These are phyloP conservation scores for Gorsachius goisagi DNA, from an alignment of 2,113 vertebrate genomes.

Conservation along the genomic window DNA sequence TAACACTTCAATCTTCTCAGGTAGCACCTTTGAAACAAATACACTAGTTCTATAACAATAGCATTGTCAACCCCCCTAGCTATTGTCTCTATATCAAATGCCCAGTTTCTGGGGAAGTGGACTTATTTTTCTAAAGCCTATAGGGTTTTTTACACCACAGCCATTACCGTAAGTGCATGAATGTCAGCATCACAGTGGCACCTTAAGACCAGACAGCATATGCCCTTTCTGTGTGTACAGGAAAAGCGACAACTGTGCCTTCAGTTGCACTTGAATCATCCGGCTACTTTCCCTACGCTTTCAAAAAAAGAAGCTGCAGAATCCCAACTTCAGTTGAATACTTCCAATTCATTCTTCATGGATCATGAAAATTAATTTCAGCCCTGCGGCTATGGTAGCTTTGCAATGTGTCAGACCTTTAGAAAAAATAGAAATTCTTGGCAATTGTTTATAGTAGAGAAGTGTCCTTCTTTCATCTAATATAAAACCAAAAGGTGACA, in stretches of 20 bases:
- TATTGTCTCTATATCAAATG: background rate
- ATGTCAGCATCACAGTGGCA: background rate
- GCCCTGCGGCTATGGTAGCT: background rate
- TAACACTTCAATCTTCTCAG: background rate
- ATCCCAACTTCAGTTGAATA: background rate
- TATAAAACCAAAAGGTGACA: background rate
- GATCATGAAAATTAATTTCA: background rate
- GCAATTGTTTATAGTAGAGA: background rate
- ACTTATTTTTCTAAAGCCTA: background rate
- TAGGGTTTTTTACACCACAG: background rate
- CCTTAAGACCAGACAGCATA: background rate
- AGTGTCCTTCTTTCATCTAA: background rate
- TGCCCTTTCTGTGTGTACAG: background rate
- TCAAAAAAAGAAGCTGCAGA: background rate
- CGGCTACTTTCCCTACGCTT: background rate
- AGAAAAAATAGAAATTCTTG: background rate
- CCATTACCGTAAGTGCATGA: background rate
- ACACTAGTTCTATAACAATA: background rate
- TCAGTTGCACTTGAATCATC: background rate
- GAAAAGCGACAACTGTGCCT: background rate
- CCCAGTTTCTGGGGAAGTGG: background rate
- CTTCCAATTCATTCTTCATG: background rate
- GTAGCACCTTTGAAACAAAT: background rate
- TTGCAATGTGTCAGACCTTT: background rate
- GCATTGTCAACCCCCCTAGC: background rate